Evolutionary conservation across 2,888 invertebrate species (phyloP).

Genomic region (Meandrusa payeni): DNA sequence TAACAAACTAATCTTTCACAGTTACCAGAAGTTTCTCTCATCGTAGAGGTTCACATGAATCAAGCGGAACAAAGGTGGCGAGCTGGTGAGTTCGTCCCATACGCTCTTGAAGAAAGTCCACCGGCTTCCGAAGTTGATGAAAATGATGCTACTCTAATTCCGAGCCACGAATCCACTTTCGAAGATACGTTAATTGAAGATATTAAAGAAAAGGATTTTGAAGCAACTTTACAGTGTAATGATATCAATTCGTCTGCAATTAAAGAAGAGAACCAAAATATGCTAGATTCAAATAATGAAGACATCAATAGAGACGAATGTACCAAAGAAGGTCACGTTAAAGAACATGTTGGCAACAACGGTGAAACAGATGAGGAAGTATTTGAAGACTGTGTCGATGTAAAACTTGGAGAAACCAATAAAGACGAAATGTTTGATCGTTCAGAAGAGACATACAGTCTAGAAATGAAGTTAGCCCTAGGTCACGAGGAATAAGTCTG

Average conservation of each 20-base stretch:
- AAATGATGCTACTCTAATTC: slow-evolving; percentile 52
- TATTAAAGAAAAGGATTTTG: slow-evolving; percentile 4
- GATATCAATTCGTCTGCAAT: background rate
- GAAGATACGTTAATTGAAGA: slow-evolving; percentile 63
- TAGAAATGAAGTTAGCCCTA: slow-evolving; percentile 69
- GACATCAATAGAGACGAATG: slow-evolving; percentile 13
- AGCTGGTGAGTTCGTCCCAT: slow-evolving; percentile 44
- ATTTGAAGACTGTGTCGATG: slow-evolving; percentile 55
- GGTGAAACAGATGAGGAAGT: slow-evolving; percentile 40
- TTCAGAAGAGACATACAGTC: slow-evolving; percentile 54
- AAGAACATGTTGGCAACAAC: too few relatives aligned
- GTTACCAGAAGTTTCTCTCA: slow-evolving; percentile 66
- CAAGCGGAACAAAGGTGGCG: slow-evolving; percentile 58
- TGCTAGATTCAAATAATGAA: background rate
- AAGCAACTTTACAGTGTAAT: background rate
- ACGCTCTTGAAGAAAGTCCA: slow-evolving; percentile 35
- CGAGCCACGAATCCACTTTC: slow-evolving; percentile 47
- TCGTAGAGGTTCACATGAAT: slow-evolving; percentile 62
- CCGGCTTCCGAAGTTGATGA: slow-evolving; percentile 43
- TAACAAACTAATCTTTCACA: slow-evolving; percentile 29
- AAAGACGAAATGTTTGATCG: slow-evolving; percentile 37
- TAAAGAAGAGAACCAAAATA: slow-evolving; percentile 10
- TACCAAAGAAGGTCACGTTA: slow-evolving; percentile 18
- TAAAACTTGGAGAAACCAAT: background rate
- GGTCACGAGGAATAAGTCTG: too few relatives aligned